phyloP scores from a whole-genome alignment of 2,113 vertebrate genomes.

The Rhea pennata region DNA sequence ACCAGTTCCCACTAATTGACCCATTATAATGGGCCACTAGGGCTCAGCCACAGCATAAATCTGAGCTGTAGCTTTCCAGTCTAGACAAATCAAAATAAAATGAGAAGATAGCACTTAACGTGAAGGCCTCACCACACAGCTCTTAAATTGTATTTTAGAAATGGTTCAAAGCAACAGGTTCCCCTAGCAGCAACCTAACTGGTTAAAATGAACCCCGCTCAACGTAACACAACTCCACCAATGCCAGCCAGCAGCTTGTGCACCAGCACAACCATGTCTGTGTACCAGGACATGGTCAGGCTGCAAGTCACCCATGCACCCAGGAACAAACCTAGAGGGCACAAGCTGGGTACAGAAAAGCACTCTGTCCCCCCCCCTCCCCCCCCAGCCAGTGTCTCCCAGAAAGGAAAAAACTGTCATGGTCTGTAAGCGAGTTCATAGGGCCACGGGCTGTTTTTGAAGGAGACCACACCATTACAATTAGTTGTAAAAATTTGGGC shows the following conservation, averaged over 20 bases:
- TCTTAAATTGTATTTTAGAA: not conserved
- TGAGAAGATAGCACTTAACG: not conserved
- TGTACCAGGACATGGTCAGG: rapidly evolving
- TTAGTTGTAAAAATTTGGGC: not conserved
- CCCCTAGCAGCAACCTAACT: not conserved
- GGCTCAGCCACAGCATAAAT: not conserved
- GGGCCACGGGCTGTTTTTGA: not conserved
- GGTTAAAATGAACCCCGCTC: not conserved
- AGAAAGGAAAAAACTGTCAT: not conserved
- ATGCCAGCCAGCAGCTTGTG: not conserved
- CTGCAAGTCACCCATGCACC: not conserved
- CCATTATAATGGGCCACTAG: not conserved
- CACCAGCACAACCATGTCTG: rapidly evolving
- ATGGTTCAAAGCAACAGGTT: not conserved
- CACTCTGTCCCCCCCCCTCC: too few species aligned
- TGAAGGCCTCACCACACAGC: not conserved
- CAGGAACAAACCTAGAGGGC: not conserved
- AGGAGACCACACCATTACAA: not conserved
- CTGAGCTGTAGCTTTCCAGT: not conserved
- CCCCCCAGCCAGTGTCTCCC: not conserved
- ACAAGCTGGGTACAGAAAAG: not conserved
- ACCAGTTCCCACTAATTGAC: not conserved
- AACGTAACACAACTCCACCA: rapidly evolving
- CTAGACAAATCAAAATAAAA: conserved; percentile 14
- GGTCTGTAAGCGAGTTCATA: not conserved